These are phyloP conservation scores for Acanthurus tractus DNA, from an alignment of 2,797 vertebrate species.

Conservation along the genomic window DNA sequence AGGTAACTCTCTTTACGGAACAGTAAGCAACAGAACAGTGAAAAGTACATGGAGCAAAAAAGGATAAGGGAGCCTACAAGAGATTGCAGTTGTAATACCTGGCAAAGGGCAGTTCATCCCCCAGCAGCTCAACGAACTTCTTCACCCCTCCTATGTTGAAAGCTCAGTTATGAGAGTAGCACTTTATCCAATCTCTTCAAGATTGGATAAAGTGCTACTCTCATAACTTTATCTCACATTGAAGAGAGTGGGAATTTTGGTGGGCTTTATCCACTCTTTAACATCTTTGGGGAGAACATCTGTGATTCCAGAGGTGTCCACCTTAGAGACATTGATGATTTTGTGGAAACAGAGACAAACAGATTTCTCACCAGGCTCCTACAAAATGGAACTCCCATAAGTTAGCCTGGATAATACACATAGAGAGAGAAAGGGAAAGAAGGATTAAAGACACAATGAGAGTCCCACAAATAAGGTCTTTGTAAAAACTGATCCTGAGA, in stretches of 20 bases:
- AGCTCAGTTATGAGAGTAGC: conserved; percentile 73
- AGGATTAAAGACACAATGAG: too few relatives aligned
- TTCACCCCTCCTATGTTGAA: conserved; percentile 79
- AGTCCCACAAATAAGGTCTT: too few relatives aligned
- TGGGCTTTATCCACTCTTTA: conserved; percentile 81
- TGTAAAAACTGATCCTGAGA: too few relatives aligned
- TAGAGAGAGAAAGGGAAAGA: too few relatives aligned
- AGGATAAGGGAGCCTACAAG: neutral
- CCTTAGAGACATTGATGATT: too few relatives aligned
- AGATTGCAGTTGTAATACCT: conserved; percentile 64
- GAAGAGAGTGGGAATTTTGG: conserved; percentile 78
- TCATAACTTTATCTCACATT: conserved; percentile 76
- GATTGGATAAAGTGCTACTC: too few relatives aligned
- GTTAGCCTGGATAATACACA: too few relatives aligned
- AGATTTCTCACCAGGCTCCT: too few relatives aligned
- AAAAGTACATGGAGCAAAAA: neutral
- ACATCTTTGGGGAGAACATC: conserved; percentile 63
- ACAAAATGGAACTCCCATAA: too few relatives aligned
- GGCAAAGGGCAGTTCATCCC: conserved; percentile 76
- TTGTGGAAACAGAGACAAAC: too few relatives aligned
- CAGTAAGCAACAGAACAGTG: neutral
- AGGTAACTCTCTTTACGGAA: conserved; percentile 49
- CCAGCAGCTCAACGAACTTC: conserved; percentile 69
- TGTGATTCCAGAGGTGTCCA: too few relatives aligned
- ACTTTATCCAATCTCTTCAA: conserved; percentile 78